phyloP scores from a whole-genome alignment of 2,113 vertebrate species.

The Mus spicilegus region DNA sequence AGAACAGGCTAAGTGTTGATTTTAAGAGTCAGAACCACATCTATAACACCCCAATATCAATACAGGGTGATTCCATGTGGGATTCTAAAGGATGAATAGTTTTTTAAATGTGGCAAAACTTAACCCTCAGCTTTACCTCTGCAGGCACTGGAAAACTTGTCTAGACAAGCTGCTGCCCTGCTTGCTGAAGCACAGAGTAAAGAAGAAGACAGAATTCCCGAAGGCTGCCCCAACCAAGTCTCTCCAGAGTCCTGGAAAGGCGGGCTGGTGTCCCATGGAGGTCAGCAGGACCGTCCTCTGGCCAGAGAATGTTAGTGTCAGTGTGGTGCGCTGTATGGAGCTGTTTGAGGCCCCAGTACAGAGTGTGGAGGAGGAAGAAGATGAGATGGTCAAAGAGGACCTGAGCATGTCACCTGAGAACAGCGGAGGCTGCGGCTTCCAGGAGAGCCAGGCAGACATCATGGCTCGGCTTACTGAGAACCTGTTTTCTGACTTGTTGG shows the following conservation, averaged over 20 bases:
- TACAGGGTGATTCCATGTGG: neutral
- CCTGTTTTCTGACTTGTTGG: slow-evolving; percentile 83
- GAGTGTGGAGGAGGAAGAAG: slow-evolving; percentile 56
- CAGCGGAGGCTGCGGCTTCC: slow-evolving; percentile 15
- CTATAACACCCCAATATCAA: neutral
- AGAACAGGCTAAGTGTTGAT: neutral
- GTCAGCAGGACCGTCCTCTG: slow-evolving; percentile 71
- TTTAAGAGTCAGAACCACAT: neutral
- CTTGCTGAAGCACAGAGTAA: slow-evolving; percentile 63
- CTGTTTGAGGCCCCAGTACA: slow-evolving; percentile 67
- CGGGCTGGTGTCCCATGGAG: slow-evolving; percentile 67
- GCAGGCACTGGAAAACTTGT: slow-evolving; percentile 83
- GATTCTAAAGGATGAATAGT: slow-evolving; percentile 21
- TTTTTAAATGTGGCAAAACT: neutral
- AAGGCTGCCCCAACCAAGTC: slow-evolving; percentile 60
- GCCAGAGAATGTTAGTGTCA: slow-evolving; percentile 76
- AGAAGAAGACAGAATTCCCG: slow-evolving; percentile 50
- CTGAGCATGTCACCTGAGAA: neutral
- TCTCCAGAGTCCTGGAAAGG: slow-evolving; percentile 6
- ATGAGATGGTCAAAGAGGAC: neutral
- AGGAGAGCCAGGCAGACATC: slow-evolving; percentile 74
- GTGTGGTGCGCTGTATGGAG: slow-evolving; percentile 76
- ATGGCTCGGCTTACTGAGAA: slow-evolving; percentile 68
- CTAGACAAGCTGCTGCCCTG: slow-evolving; percentile 74
- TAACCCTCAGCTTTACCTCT: slow-evolving; percentile 53